phyloP scores from a whole-genome alignment of 1,140 invertebrate species.

The Drosophila gunungcola region DNA sequence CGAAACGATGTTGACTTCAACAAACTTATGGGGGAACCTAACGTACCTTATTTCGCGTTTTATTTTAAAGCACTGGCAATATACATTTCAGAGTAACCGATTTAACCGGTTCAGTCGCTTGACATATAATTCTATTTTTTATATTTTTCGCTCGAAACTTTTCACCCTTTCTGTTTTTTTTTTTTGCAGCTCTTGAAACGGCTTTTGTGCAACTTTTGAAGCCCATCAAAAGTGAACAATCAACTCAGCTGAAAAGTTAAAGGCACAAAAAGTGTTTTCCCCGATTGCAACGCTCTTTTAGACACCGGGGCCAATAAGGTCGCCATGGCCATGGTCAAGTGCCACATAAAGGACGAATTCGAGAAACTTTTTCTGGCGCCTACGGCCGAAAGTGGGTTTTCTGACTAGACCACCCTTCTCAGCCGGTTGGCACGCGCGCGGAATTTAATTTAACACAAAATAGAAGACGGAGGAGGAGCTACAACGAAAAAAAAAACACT shows the following conservation, averaged over 20 bases:
- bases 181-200: neutral
- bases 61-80: neutral
- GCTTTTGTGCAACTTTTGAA: conserved; percentile 24
- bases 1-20: too few relatives aligned
- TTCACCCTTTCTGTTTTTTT: neutral
- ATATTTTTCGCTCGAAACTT: conserved; percentile 4
- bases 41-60: neutral
- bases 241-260: conserved; percentile 41
- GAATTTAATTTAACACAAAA: conserved; percentile 49
- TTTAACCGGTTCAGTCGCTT: conserved; percentile 5
- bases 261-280: conserved; percentile 47
- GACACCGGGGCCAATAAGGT: conserved; percentile 20
- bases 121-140: conserved; percentile 1
- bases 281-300: conserved; percentile 48
- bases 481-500: conserved; percentile 43
- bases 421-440: conserved; percentile 60
- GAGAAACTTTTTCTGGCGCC: conserved; percentile 66
- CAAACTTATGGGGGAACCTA: too few relatives aligned
- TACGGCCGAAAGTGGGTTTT: conserved; percentile 22
- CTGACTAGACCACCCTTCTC: conserved; percentile 20
- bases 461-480: neutral
- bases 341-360: conserved; percentile 43
- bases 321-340: conserved; percentile 64
- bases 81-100: neutral
- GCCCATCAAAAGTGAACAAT: conserved; percentile 33